Base-by-base conservation (phyloP, 2,888 invertebrate species). In the Pelosia muscerda region DNA sequence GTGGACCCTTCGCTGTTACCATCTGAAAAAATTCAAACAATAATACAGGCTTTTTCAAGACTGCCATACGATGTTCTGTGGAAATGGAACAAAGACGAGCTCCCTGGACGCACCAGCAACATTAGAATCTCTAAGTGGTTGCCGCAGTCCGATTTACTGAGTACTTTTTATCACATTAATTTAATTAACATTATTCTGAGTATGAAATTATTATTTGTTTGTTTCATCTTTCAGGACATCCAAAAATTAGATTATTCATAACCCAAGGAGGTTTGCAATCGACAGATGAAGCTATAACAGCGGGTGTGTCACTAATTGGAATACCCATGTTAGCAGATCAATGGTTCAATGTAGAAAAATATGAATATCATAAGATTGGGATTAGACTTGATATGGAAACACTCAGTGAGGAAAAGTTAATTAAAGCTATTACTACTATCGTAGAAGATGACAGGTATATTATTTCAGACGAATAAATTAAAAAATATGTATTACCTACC, bases 211-310 rank as follows among this genome's bases (percentile, higher is more conserved):
- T 34, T 34, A 11, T 2, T 34, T 34, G 9, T 38, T 10, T 9
- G 1, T 49, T n/a, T 49, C 1, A 8, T 0, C 1, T 67, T 79
- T 11, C 71, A 87, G 87, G 65, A 49, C 93, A 95, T 75, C 88
- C 88, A 11, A 94, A 94, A 66, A 71, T 94, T 0, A 94, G 92
- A 72, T 64, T 91, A 1, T 94, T 95, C 61, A 88, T 93, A 31
- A 92, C 90, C 0, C 94, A 93, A 85, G 92, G 92, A 58, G 94
- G 94, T 22, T 71, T 90, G 1, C 90, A 91, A 70, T 91, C 94
- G 0, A 85, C 90, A 0, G 90, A 92, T 34, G 94, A 94, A 77
- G 87, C 92, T 0, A 84, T 93, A 28, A 82, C 80, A 15, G 87
- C 88, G 8, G 87, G 86, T 38, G 88, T 91, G 0, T 92, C 93